Evolutionary conservation across 1,140 invertebrate species (phyloP).

Genomic region (Pachyrhynchus sulphureomaculatus): DNA sequence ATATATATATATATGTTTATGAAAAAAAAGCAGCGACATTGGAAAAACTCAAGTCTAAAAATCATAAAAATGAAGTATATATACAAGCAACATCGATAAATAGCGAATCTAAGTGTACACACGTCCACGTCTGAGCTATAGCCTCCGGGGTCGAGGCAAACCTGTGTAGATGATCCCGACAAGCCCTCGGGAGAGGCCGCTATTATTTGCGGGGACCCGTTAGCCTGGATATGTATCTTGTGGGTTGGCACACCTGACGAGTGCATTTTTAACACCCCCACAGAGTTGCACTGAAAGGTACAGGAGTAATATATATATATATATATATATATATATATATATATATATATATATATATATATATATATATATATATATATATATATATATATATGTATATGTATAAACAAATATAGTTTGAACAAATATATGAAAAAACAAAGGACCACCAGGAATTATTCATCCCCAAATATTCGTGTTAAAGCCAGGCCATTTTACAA

Average conservation of each 20-base stretch:
- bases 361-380: background rate
- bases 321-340: too few relatives aligned
- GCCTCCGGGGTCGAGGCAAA: conserved; percentile 70
- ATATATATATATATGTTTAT: too few relatives aligned
- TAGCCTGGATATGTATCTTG: conserved; percentile 56
- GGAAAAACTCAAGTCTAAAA: background rate
- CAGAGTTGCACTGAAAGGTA: conserved; percentile 51
- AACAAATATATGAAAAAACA: too few relatives aligned
- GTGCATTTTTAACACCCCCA: conserved; percentile 66
- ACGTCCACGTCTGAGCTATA: conserved; percentile 64
- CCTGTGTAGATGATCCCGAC: conserved; percentile 65
- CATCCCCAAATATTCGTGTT: too few relatives aligned
- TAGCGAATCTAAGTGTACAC: conserved; percentile 50
- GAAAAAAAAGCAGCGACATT: background rate
- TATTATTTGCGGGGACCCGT: conserved; percentile 56
- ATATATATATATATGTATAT: background rate
- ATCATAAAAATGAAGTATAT: conserved; percentile 5
- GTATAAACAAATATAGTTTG: too few relatives aligned
- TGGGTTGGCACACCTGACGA: conserved; percentile 55
- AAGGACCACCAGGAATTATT: background rate
- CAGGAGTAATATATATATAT: too few relatives aligned
- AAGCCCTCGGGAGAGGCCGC: conserved; percentile 60
- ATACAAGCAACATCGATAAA: conserved; percentile 17
- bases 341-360: background rate
- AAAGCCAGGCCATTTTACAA: too few relatives aligned